Conservation (phyloP, 2,797 vertebrate genomes). For the Serranus cabrilla region DNA sequence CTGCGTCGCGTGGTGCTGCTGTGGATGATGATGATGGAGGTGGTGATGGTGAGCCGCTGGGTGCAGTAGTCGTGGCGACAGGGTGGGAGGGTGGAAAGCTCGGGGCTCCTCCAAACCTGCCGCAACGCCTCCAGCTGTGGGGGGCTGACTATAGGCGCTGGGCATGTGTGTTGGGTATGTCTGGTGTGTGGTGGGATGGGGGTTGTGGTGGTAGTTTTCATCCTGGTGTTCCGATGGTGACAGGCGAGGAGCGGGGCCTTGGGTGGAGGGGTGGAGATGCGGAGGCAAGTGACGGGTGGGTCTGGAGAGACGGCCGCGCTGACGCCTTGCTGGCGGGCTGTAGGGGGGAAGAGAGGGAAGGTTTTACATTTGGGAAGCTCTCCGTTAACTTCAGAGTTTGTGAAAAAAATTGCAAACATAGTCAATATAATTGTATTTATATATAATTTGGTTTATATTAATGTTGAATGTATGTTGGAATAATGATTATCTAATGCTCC, state of each 20-base stretch:
- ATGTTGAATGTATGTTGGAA: too few species aligned
- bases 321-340: constrained; percentile 94
- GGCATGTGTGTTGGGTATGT: constrained; percentile 77
- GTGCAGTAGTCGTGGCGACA: constrained; percentile 93
- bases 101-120: constrained; percentile 92
- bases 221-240: constrained; percentile 88
- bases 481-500: too few species aligned
- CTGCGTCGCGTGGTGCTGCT: constrained; percentile 71
- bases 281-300: constrained; percentile 89
- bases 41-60: constrained; percentile 88
- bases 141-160: constrained; percentile 80
- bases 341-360: background rate
- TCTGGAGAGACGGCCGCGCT: constrained; percentile 93
- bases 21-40: constrained; percentile 65
- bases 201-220: constrained; percentile 93
- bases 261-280: constrained; percentile 73
- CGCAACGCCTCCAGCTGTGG: constrained; percentile 51
- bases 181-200: constrained; percentile 68
- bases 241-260: constrained; percentile 82
- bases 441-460: too few species aligned
- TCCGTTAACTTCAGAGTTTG: background rate
- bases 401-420: too few species aligned
- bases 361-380: background rate
- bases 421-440: too few species aligned
- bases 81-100: constrained; percentile 94